A percentile compares a stretch with the other conserved stretches of the same genome.
Conservation (phyloP, 2,113 vertebrate genomes). For the Arizona elegans region DNA sequence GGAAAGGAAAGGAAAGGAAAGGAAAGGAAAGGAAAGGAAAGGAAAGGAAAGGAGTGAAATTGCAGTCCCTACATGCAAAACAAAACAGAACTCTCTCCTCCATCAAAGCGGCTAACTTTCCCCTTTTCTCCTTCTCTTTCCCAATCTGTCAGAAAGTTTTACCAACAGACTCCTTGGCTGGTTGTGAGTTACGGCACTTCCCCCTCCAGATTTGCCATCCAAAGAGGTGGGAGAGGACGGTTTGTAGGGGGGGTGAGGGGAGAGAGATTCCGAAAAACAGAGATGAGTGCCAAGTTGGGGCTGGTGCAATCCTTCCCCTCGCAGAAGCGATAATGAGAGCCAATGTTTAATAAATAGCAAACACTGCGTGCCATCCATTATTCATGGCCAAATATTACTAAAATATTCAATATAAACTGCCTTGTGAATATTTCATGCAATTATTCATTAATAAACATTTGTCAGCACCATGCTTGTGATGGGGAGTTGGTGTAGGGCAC, state of each 20-base stretch:
- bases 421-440: conserved; percentile 38
- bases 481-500: neutral
- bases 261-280: neutral
- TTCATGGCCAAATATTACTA: conserved; percentile 36
- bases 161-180: neutral
- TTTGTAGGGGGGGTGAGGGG: neutral
- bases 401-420: conserved; percentile 30
- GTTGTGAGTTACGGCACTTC: neutral
- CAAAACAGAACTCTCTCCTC: neutral
- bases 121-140: neutral
- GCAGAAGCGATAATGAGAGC: conserved; percentile 6
- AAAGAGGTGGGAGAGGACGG: neutral
- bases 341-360: conserved; percentile 31
- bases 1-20: neutral
- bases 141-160: neutral
- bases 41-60: neutral
- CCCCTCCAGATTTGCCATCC: neutral
- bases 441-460: conserved; percentile 37
- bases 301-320: neutral
- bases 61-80: neutral
- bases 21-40: too few relatives aligned
- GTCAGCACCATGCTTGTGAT: neutral
- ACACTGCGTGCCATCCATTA: neutral
- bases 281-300: neutral
- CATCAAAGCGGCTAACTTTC: neutral